Percentiles rank a stretch among this genome's conserved stretches.
Evolutionary conservation across 2,888 invertebrate genomes (phyloP).

Genomic region (Stenichneumon culpator): DNA sequence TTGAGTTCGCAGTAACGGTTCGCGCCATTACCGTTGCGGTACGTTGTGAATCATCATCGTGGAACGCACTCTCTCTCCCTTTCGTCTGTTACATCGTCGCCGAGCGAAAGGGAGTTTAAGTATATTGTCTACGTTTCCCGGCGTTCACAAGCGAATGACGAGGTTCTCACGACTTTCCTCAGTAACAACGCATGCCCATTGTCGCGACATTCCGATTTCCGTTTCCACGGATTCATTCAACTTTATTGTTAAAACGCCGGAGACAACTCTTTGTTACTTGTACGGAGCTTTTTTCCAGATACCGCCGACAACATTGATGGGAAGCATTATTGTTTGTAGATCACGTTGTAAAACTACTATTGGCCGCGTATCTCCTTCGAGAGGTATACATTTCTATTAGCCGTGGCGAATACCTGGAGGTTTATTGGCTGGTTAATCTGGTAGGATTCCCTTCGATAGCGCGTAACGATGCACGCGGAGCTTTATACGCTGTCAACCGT

Average conservation of each 20-base stretch:
- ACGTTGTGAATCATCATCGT: constrained; percentile 34
- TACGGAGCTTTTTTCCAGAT: not conserved
- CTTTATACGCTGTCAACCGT: not conserved
- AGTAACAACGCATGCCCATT: constrained; percentile 34
- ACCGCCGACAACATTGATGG: not conserved
- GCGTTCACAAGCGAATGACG: constrained; percentile 13
- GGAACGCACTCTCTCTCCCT: constrained; percentile 15
- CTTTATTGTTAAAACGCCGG: not conserved
- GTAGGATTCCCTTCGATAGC: constrained; percentile 12
- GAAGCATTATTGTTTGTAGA: not conserved
- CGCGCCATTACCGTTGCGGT: constrained; percentile 25
- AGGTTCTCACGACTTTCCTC: constrained; percentile 44
- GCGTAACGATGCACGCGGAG: not conserved
- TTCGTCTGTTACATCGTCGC: constrained; percentile 21
- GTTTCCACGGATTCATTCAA: constrained; percentile 9
- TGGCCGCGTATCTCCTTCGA: not conserved
- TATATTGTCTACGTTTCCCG: constrained; percentile 31
- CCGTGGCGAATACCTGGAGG: not conserved
- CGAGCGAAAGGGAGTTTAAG: constrained; percentile 21
- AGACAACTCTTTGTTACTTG: not conserved
- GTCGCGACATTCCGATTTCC: constrained; percentile 18
- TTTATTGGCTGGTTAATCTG: constrained; percentile 14
- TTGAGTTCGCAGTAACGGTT: not conserved
- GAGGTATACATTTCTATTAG: constrained; percentile 6
- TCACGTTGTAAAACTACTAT: not conserved